Base-by-base conservation (phyloP, 2,113 vertebrate genomes). In the Lamprotornis superbus region DNA sequence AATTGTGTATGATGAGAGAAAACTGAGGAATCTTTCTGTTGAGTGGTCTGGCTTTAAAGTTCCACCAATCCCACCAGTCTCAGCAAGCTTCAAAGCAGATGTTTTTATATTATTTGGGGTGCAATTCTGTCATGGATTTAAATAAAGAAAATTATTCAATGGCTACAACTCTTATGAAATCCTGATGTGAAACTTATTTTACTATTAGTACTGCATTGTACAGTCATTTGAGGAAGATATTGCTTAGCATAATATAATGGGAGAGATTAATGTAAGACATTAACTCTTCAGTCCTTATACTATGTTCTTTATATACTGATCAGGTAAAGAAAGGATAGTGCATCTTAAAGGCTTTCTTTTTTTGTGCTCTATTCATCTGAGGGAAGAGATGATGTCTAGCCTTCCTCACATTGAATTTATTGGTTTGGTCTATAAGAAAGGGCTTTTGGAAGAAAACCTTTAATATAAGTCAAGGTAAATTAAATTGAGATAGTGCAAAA, bases 371-470 rank as follows among this genome's bases (percentile, higher is more conserved):
- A 5, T 74, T 90, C 82, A 40, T 90, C 68, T n/a, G 47, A 75
- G 14, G 70, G 31, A 74, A 94, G 85, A 90, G 24, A 75, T 49
- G 47, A 83, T 78, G 73, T 37, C 76, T 64, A 64, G 31, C 44
- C 31, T 87, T 93, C 69, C 47, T 75, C 44, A 56, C 28, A 23
- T 5, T 47, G 85, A 93, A 90, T 92, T 90, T 74, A 81, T 65
- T 60, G 39, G 31, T 86, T 89, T 90, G 60, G 71, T 92, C 35
- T 81, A 47, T 21, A 92, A 64, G 37, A 93, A 92, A 87, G 57
- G 77, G 20, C 52, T 94, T 84, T 81, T 89, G 65, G 67, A 96
- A 88, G 56, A 94, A 88, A 95, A 90, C 12, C 28, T 68, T 64
- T 83, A 31, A 59, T 80, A 25, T 40, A 71, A 93, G 40, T 92